These are phyloP conservation scores for Calyptommatus sinebrachiatus DNA, from an alignment of 2,113 vertebrate species.

Conservation along the genomic window DNA sequence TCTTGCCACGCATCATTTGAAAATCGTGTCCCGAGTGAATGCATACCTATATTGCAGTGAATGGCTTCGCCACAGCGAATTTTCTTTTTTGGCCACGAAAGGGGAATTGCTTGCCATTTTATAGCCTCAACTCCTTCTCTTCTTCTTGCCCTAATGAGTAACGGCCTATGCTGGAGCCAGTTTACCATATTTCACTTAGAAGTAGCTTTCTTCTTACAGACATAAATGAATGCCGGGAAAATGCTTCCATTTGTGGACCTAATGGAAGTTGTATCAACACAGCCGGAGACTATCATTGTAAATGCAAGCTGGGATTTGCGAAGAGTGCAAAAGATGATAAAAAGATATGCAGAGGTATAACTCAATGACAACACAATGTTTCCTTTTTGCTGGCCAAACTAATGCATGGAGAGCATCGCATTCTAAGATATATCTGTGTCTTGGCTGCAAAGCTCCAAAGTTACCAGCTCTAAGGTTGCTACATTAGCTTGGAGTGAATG, in stretches of 20 bases:
- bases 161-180: not conserved
- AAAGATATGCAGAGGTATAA: slow-evolving; percentile 32
- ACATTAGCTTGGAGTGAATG: not conserved
- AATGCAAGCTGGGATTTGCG: slow-evolving; percentile 25
- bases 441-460: not conserved
- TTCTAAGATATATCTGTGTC: not conserved
- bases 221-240: slow-evolving; percentile 26
- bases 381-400: not conserved
- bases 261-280: slow-evolving; percentile 20
- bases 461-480: not conserved
- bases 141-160: not conserved
- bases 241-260: slow-evolving; percentile 19
- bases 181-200: not conserved
- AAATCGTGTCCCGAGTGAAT: not conserved
- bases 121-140: not conserved
- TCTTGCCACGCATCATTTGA: not conserved
- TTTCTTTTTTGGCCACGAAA: not conserved
- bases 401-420: not conserved
- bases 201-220: slow-evolving; percentile 21
- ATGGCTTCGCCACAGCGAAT: not conserved
- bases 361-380: not conserved
- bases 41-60: not conserved
- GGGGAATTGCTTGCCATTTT: not conserved
- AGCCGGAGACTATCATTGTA: slow-evolving; percentile 9
- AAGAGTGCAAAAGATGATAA: slow-evolving; percentile 18